These are phyloP conservation scores for Malacosoma neustria DNA, from an alignment of 2,888 invertebrate species.

Conservation along the genomic window DNA sequence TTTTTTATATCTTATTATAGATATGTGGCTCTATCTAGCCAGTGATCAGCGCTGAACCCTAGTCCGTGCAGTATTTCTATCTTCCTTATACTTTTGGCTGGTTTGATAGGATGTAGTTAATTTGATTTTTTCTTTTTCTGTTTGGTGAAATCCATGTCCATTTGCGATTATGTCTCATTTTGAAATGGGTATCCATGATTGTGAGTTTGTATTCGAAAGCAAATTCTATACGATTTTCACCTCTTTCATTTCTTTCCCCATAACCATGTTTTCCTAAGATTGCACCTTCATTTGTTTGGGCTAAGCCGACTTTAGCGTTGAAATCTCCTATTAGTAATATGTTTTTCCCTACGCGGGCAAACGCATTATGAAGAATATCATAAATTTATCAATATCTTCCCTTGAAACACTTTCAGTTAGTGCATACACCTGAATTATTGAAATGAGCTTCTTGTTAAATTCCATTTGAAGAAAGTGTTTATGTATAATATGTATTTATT, in stretches of 20 bases:
- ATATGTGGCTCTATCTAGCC: background rate
- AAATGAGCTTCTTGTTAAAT: too few relatives aligned
- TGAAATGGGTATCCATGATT: constrained; percentile 9
- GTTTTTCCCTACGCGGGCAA: background rate
- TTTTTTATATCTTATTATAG: background rate
- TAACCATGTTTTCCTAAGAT: constrained; percentile 3
- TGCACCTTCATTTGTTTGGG: background rate
- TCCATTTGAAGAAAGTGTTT: too few relatives aligned
- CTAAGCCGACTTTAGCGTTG: constrained; percentile 2
- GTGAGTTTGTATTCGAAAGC: constrained; percentile 6
- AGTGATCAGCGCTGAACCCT: too few relatives aligned
- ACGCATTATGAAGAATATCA: constrained; percentile 1
- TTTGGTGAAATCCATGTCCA: constrained; percentile 11
- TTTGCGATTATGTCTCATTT: constrained; percentile 1
- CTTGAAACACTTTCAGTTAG: constrained; percentile 4
- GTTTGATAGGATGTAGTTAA: constrained; percentile 5
- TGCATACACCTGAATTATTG: constrained; percentile 11
- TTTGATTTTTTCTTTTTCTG: constrained; percentile 7
- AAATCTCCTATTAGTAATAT: constrained; percentile 3
- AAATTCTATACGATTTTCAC: constrained; percentile 5
- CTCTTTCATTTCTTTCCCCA: constrained; percentile 6
- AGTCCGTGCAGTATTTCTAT: too few relatives aligned
- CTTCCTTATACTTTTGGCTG: too few relatives aligned
- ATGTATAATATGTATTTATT: too few relatives aligned
- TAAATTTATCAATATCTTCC: constrained; percentile 5